Conservation (phyloP, 2,888 invertebrate species). For the Hirtodrosophila duncani region DNA sequence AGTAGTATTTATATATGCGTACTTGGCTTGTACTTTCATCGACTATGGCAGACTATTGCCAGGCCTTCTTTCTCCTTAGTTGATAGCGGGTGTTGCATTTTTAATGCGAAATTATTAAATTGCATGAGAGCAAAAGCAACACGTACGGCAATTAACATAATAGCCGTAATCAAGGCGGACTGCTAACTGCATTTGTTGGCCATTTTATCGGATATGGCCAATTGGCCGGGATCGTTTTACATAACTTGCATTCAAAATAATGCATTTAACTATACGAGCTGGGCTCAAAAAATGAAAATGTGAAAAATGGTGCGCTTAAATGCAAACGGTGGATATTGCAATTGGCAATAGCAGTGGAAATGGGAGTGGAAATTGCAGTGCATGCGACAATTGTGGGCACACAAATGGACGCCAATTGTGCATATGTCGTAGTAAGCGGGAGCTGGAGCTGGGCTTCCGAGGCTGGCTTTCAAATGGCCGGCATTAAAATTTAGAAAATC, state of each 20-base stretch:
- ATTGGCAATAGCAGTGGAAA: constrained; percentile 27
- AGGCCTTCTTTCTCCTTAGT: constrained; percentile 4
- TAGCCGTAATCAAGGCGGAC: constrained; percentile 57
- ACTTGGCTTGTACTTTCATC: no score
- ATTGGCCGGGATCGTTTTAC: constrained; percentile 13
- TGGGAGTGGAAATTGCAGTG: constrained; percentile 4
- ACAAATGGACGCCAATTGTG: constrained; percentile 59
- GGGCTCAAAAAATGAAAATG: constrained; percentile 25
- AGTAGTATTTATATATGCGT: no score
- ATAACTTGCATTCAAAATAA: constrained; percentile 66
- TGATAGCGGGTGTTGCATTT: constrained; percentile 6
- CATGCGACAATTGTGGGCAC: constrained; percentile 36
- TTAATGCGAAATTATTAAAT: constrained; percentile 35
- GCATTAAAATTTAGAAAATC: constrained; percentile 73
- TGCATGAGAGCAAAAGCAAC: constrained; percentile 31
- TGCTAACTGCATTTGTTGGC: constrained; percentile 56
- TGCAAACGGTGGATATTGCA: constrained; percentile 23
- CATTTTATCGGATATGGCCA: constrained; percentile 52
- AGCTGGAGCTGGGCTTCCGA: no score
- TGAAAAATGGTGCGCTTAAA: constrained; percentile 64
- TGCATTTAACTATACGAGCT: constrained; percentile 56
- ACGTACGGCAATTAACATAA: constrained; percentile 65
- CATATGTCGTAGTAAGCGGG: constrained; percentile 22
- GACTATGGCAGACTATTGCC: no score
- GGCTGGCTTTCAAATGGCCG: constrained; percentile 43